phyloP scores from a whole-genome alignment of 2,113 vertebrate genomes.

The Motacilla alba region DNA sequence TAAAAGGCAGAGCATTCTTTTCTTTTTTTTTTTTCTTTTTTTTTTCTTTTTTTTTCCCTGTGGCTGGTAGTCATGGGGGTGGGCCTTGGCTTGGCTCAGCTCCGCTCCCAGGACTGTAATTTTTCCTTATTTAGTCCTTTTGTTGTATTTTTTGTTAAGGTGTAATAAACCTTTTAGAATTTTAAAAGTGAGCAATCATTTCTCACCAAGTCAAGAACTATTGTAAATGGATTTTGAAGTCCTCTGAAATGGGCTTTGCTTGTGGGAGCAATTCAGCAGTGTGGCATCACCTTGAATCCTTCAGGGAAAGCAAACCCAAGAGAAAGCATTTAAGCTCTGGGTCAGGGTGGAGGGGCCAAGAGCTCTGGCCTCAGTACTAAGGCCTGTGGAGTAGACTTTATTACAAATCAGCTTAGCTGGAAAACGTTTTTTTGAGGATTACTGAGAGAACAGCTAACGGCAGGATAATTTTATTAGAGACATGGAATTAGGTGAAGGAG shows the following conservation, averaged over 20 bases:
- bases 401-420: conserved; percentile 60
- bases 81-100: neutral
- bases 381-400: neutral
- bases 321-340: neutral
- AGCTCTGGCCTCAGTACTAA: neutral
- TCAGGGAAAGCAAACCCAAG: neutral
- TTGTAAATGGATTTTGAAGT: neutral
- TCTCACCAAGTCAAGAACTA: neutral
- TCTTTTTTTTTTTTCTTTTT: too few species aligned
- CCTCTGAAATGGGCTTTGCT: neutral
- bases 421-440: conserved; percentile 19
- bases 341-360: neutral
- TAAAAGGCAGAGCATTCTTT: neutral
- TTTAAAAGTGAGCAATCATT: neutral
- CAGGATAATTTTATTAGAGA: conserved; percentile 52
- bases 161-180: neutral
- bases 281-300: neutral
- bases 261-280: neutral
- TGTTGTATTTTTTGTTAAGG: neutral
- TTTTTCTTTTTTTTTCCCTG: too few species aligned
- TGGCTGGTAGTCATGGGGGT: neutral
- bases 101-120: neutral
- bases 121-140: neutral
- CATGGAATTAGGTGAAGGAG: conserved; percentile 1
- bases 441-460: conserved; percentile 12